phyloP scores from a whole-genome alignment of 2,888 invertebrate species.

The Empis stercorea region DNA sequence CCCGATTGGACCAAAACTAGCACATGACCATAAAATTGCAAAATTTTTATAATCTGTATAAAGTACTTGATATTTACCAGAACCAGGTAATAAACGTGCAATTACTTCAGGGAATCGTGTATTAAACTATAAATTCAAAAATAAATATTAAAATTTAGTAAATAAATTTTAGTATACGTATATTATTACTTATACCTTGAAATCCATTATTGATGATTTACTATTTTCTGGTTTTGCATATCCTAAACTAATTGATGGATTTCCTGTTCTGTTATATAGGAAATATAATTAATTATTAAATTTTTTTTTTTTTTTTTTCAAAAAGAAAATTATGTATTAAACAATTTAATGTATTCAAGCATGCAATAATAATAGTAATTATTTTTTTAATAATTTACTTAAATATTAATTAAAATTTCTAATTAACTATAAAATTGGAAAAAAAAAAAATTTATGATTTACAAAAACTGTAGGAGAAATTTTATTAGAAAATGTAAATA shows the following conservation, averaged over 20 bases:
- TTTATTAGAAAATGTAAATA: no score
- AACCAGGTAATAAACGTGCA: slow-evolving; percentile 54
- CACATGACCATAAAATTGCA: slow-evolving; percentile 59
- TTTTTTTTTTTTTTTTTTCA: no score
- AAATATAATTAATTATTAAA: not conserved
- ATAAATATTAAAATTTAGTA: no score
- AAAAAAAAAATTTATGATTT: no score
- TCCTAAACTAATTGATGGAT: slow-evolving; percentile 46
- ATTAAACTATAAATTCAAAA: slow-evolving; percentile 37
- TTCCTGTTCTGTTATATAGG: slow-evolving; percentile 43
- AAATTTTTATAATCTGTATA: slow-evolving; percentile 60
- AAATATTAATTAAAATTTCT: no score
- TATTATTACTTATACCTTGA: no score
- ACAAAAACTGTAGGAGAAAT: no score
- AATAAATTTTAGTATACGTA: no score
- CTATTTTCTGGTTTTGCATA: slow-evolving; percentile 46
- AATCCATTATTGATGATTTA: slow-evolving; percentile 40
- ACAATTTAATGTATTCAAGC: no score
- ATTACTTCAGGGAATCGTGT: slow-evolving; percentile 51
- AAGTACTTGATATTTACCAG: slow-evolving; percentile 57
- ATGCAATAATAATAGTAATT: no score
- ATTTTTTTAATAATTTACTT: no score
- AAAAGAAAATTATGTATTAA: not conserved
- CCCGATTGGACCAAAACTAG: slow-evolving; percentile 42
- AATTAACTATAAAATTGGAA: no score